Conservation (phyloP, 2,797 vertebrate species). For the Amazona finschi region DNA sequence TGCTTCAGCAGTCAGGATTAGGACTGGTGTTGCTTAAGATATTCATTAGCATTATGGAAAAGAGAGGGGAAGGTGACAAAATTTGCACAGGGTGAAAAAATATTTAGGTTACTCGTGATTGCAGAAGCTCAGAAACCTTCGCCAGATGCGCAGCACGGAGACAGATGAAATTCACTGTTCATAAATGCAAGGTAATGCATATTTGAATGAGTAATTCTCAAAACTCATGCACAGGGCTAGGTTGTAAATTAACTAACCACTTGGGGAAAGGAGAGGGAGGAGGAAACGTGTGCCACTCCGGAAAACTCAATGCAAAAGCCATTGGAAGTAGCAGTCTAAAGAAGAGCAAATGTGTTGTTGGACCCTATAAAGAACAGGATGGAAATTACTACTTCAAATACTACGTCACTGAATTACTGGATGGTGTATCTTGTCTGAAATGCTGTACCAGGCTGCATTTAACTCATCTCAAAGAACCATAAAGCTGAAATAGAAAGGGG, state of each 20-base stretch:
- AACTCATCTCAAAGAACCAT: neutral
- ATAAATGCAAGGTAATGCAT: constrained; percentile 54
- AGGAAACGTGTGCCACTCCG: neutral
- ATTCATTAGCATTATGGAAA: constrained; percentile 11
- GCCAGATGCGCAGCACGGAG: constrained; percentile 42
- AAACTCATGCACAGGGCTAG: constrained; percentile 31
- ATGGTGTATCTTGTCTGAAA: neutral
- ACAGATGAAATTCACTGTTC: constrained; percentile 56
- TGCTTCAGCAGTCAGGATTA: constrained; percentile 24
- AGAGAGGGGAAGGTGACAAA: constrained; percentile 45
- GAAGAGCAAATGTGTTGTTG: neutral
- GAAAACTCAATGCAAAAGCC: neutral
- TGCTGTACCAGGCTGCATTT: neutral
- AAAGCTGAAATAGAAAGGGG: constrained; percentile 9
- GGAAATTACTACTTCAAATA: constrained; percentile 2
- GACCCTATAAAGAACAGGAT: neutral
- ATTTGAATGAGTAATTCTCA: constrained; percentile 62
- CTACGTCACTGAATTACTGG: neutral
- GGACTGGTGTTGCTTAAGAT: constrained; percentile 12
- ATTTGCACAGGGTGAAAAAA: constrained; percentile 52
- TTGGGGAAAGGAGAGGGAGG: neutral
- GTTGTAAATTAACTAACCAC: constrained; percentile 47
- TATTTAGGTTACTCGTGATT: constrained; percentile 48
- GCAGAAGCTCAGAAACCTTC: constrained; percentile 53
- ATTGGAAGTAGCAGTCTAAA: neutral